phyloP scores from a whole-genome alignment of 2,888 invertebrate species.

The Caenorhabditis plicata region DNA sequence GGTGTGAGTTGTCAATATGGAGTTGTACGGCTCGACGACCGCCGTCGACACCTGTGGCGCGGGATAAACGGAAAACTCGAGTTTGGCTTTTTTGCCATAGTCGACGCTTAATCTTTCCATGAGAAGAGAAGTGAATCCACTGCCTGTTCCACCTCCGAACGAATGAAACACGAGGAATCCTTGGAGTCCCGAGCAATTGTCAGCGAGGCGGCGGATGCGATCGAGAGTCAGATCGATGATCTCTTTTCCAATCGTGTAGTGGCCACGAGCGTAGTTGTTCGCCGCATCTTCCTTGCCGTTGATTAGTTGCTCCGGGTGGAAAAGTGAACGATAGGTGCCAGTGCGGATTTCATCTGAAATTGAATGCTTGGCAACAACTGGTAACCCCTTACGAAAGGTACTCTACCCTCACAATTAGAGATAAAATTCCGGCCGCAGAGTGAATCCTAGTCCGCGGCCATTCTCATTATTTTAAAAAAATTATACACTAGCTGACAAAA shows the following conservation, averaged over 20 bases:
- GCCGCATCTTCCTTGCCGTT: conserved; percentile 69
- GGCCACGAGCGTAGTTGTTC: conserved; percentile 71
- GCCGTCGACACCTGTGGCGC: conserved; percentile 87
- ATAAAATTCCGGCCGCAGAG: too few relatives aligned
- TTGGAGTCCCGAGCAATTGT: conserved; percentile 76
- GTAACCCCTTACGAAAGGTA: too few relatives aligned
- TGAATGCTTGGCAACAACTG: too few relatives aligned
- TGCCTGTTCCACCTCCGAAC: conserved; percentile 73
- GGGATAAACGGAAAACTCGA: conserved; percentile 86
- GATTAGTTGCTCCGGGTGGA: conserved; percentile 88
- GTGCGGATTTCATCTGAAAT: conserved; percentile 68
- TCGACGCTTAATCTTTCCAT: conserved; percentile 83
- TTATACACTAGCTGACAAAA: too few relatives aligned
- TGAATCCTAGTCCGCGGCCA: too few relatives aligned
- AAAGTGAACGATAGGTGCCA: conserved; percentile 81
- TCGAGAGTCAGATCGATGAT: conserved; percentile 72
- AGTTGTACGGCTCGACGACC: conserved; percentile 94
- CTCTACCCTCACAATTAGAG: too few relatives aligned
- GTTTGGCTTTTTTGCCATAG: conserved; percentile 68
- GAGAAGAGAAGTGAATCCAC: conserved; percentile 83
- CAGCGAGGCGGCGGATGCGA: conserved; percentile 68
- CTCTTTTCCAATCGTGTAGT: conserved; percentile 76
- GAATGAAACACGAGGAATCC: conserved; percentile 84
- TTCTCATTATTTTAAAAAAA: too few relatives aligned
- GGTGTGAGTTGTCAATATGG: conserved; percentile 91